Conservation (phyloP, 2,797 vertebrate genomes). For the Acrossocheilus wenchowensis region DNA sequence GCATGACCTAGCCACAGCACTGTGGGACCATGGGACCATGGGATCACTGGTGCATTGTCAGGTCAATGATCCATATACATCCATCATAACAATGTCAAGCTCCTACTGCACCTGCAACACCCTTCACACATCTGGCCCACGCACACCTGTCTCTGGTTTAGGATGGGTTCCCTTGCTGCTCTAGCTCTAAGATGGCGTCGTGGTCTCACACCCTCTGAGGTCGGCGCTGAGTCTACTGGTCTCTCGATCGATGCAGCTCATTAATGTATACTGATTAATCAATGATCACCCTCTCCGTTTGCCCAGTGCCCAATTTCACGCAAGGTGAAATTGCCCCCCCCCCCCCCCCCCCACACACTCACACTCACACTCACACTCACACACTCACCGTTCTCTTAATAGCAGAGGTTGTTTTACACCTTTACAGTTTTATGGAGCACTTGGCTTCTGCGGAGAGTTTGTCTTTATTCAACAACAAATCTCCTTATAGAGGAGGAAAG, state of each 20-base stretch:
- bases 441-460: constrained; percentile 17
- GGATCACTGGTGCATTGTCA: constrained; percentile 36
- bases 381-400: constrained; percentile 27
- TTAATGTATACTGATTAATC: constrained; percentile 77
- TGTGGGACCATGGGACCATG: constrained; percentile 27
- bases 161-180: constrained; percentile 10
- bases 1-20: constrained; percentile 11
- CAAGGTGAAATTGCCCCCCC: constrained; percentile 49
- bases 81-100: constrained; percentile 38
- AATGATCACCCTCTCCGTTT: constrained; percentile 72
- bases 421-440: constrained; percentile 44
- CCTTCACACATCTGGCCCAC: constrained; percentile 8
- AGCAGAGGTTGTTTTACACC: constrained; percentile 35
- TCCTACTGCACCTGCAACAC: constrained; percentile 17
- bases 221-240: constrained; percentile 65
- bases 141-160: constrained; percentile 14
- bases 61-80: constrained; percentile 39
- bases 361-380: not conserved
- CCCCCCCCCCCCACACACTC: not conserved
- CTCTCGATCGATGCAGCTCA: constrained; percentile 71
- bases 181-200: constrained; percentile 32
- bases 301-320: constrained; percentile 74
- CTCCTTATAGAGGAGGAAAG: not conserved
- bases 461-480: constrained; percentile 35
- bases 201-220: constrained; percentile 54